These are phyloP conservation scores for Agrochola lychnidis DNA, from an alignment of 2,888 invertebrate genomes.

Conservation along the genomic window DNA sequence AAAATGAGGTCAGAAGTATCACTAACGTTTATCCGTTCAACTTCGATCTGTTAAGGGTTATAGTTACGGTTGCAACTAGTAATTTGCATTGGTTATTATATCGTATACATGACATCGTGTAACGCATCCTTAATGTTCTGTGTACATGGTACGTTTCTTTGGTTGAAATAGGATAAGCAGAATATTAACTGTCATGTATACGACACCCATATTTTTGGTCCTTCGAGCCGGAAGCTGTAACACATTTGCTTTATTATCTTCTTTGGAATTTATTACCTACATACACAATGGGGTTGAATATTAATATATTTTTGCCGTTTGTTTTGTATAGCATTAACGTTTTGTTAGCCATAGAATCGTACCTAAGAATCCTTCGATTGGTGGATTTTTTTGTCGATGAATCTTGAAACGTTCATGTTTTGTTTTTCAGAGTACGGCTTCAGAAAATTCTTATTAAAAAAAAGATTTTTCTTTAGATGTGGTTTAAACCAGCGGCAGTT, in stretches of 20 bases:
- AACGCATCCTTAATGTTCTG: background rate
- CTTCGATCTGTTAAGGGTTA: too few relatives aligned
- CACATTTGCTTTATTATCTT: slow-evolving; percentile 42
- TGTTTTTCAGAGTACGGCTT: background rate
- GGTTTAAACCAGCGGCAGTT: background rate
- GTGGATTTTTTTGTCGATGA: background rate
- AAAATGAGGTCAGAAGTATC: too few relatives aligned
- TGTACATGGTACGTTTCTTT: background rate
- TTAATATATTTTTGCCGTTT: slow-evolving; percentile 7
- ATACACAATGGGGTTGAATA: slow-evolving; percentile 1
- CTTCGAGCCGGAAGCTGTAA: slow-evolving; percentile 17
- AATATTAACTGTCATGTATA: slow-evolving; percentile 11
- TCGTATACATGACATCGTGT: too few relatives aligned
- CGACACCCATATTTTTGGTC: slow-evolving; percentile 17
- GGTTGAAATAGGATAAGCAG: background rate
- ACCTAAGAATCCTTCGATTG: background rate
- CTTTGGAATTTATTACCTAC: slow-evolving; percentile 9
- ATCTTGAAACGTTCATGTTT: background rate
- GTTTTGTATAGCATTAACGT: background rate
- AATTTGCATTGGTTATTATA: background rate
- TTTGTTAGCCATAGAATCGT: slow-evolving; percentile 1
- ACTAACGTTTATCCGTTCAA: too few relatives aligned
- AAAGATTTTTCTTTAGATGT: background rate
- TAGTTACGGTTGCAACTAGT: too few relatives aligned
- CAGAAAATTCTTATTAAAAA: background rate